A percentile compares a stretch with the other conserved stretches of the same genome.
phyloP scores from a whole-genome alignment of 2,113 vertebrate genomes.

The Echinops telfairi region DNA sequence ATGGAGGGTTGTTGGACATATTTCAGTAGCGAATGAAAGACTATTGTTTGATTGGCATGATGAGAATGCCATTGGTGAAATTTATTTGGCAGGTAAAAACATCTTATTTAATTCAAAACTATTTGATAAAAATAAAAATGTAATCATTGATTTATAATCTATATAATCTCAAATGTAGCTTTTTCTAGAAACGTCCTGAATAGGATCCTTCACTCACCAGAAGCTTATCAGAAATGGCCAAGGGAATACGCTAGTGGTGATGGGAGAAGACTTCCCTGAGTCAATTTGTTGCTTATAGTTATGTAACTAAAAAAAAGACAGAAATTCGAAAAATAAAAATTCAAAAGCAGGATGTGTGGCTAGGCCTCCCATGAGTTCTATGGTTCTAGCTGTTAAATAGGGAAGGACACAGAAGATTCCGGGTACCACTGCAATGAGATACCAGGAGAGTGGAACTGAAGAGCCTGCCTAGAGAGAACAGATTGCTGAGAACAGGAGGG shows the following conservation, averaged over 20 bases:
- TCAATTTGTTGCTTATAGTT: background rate
- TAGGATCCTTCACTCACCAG: background rate
- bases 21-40: too few species aligned
- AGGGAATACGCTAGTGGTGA: background rate
- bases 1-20: too few species aligned
- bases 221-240: background rate
- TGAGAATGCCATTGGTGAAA: too few species aligned
- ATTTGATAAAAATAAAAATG: too few species aligned
- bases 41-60: too few species aligned
- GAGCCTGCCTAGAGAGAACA: background rate
- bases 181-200: background rate
- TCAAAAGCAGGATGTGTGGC: background rate
- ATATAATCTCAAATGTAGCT: background rate
- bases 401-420: slow-evolving; percentile 26
- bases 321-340: background rate
- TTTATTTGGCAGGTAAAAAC: too few species aligned
- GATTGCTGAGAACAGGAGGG: background rate
- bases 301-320: too few species aligned
- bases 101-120: too few species aligned
- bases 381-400: background rate
- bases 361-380: background rate
- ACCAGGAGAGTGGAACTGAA: slow-evolving; percentile 21
- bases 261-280: background rate
- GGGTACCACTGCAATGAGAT: background rate
- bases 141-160: background rate